Evolutionary conservation across 2,888 invertebrate species (phyloP).

Genomic region (Seladonia tumulorum): DNA sequence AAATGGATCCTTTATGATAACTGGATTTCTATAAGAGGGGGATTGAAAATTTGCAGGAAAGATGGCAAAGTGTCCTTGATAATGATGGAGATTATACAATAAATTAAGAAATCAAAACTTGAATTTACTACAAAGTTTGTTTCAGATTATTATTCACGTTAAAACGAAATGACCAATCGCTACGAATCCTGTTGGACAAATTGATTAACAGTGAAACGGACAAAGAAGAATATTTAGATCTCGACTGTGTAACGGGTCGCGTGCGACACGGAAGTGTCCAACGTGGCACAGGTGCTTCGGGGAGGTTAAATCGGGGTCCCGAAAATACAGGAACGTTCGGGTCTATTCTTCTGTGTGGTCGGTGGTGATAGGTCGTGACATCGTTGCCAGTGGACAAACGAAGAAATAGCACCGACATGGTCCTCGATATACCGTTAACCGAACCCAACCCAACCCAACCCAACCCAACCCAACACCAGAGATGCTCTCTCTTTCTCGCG

Average conservation of each 20-base stretch:
- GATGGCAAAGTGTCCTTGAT: too few relatives aligned
- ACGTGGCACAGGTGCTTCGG: not conserved
- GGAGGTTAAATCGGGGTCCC: not conserved
- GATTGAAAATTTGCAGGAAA: too few relatives aligned
- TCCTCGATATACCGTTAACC: slow-evolving; percentile 64
- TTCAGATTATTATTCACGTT: too few relatives aligned
- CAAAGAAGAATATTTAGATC: not conserved
- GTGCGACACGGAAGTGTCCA: slow-evolving; percentile 2
- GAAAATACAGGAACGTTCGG: slow-evolving; percentile 2
- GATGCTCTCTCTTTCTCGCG: not conserved
- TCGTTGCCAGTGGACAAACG: slow-evolving; percentile 51
- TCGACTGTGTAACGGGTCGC: not conserved
- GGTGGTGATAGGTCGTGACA: slow-evolving; percentile 43
- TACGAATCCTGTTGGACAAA: not conserved
- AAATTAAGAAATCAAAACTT: too few relatives aligned
- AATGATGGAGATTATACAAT: too few relatives aligned
- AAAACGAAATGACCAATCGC: too few relatives aligned
- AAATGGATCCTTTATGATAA: too few relatives aligned
- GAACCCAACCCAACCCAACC: slow-evolving; percentile 52
- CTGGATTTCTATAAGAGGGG: too few relatives aligned
- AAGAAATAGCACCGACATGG: slow-evolving; percentile 62
- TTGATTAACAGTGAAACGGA: not conserved
- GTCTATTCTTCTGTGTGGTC: slow-evolving; percentile 1
- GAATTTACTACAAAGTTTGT: too few relatives aligned
- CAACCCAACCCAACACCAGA: slow-evolving; percentile 27